A percentile compares a stretch with the other conserved stretches of the same genome.
phyloP scores from a whole-genome alignment of 1,140 invertebrate genomes.

The Trachymyrmex cornetzi region DNA sequence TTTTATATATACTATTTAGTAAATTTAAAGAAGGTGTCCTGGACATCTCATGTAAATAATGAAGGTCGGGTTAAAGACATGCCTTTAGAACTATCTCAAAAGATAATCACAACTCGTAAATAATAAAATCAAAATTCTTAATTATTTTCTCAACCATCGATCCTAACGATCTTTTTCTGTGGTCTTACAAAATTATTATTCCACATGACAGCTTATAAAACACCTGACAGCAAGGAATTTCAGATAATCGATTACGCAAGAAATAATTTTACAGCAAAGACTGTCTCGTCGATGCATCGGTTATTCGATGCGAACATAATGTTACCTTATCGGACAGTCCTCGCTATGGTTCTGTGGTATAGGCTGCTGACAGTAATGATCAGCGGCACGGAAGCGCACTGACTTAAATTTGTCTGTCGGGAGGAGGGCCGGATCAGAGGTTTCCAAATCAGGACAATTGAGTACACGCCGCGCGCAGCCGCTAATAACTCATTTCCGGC shows the following conservation, averaged over 20 bases:
- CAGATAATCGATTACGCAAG: neutral
- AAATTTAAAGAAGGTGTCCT: too few species aligned
- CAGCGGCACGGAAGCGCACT: constrained; percentile 57
- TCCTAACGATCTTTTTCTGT: neutral
- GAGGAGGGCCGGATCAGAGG: constrained; percentile 65
- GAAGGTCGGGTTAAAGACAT: neutral
- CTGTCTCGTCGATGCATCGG: neutral
- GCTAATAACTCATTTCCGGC: constrained; percentile 76
- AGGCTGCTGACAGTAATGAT: constrained; percentile 32
- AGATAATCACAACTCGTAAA: neutral
- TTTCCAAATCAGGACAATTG: constrained; percentile 78
- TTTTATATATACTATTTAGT: too few species aligned
- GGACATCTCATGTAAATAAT: too few species aligned
- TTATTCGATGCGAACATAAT: constrained; percentile 5
- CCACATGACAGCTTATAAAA: neutral
- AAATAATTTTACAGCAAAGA: constrained; percentile 34
- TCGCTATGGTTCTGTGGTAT: constrained; percentile 4
- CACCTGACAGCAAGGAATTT: neutral
- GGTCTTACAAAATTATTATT: constrained; percentile 10
- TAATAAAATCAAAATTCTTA: neutral
- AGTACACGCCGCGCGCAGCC: constrained; percentile 60
- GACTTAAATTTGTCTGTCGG: constrained; percentile 62
- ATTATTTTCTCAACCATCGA: neutral
- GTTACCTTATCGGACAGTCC: constrained; percentile 36
- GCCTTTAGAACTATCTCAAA: neutral